Evolutionary conservation across 2,797 vertebrate genomes (phyloP).

Genomic region (Picus viridis): DNA sequence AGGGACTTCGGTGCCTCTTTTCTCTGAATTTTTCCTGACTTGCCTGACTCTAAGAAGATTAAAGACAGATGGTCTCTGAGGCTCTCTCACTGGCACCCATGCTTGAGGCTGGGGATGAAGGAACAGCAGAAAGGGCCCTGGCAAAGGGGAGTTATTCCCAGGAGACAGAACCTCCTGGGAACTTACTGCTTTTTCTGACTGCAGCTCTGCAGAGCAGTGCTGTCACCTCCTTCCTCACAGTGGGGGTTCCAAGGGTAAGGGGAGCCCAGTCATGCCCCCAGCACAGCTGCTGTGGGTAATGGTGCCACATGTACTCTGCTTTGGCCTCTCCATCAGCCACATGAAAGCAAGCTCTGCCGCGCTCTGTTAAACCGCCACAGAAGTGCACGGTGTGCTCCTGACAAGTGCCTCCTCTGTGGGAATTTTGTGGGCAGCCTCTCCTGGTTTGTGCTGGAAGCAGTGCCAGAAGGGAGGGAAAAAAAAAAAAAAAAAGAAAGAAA

Average conservation of each 20-base stretch:
- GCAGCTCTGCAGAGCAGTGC: background rate
- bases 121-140: background rate
- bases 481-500: background rate
- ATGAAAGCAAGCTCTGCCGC: rapidly evolving
- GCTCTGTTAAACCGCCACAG: background rate
- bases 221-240: rapidly evolving
- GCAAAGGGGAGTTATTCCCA: background rate
- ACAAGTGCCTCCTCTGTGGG: background rate
- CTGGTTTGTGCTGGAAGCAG: background rate
- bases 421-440: background rate
- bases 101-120: background rate
- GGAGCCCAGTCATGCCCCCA: background rate
- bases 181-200: rapidly evolving
- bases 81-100: background rate
- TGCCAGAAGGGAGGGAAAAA: background rate
- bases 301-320: rapidly evolving
- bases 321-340: background rate
- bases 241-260: rapidly evolving
- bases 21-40: background rate
- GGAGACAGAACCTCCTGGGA: background rate
- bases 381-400: rapidly evolving
- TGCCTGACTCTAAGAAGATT: constrained; percentile 54
- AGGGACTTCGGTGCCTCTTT: background rate
- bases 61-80: constrained; percentile 54
- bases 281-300: rapidly evolving